phyloP scores from a whole-genome alignment of 2,888 invertebrate genomes.

The Cantharis nigra region DNA sequence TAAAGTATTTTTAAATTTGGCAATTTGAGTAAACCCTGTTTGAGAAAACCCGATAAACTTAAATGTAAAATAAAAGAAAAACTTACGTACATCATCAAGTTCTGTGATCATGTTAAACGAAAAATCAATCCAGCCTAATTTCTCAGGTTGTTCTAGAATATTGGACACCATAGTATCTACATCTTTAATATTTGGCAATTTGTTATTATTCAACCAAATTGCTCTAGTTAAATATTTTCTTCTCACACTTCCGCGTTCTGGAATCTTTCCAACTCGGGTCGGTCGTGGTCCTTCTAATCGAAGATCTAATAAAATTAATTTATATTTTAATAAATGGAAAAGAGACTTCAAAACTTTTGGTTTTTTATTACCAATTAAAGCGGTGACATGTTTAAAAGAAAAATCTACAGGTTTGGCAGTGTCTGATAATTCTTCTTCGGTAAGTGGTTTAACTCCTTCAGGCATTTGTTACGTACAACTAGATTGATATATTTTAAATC shows the following conservation, averaged over 20 bases:
- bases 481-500: neutral
- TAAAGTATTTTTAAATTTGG: conserved; percentile 63
- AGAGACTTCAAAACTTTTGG: too few species aligned
- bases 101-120: conserved; percentile 57
- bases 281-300: conserved; percentile 50
- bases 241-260: conserved; percentile 48
- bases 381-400: conserved; percentile 32
- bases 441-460: conserved; percentile 4
- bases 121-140: conserved; percentile 60
- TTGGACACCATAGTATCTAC: conserved; percentile 50
- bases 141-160: conserved; percentile 52
- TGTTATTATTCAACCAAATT: conserved; percentile 60
- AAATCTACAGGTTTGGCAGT: conserved; percentile 43
- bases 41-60: conserved; percentile 6
- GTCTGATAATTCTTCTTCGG: conserved; percentile 41
- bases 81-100: conserved; percentile 50
- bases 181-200: conserved; percentile 49
- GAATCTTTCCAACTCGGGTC: conserved; percentile 53
- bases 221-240: conserved; percentile 56
- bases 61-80: neutral
- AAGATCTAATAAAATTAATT: conserved; percentile 38
- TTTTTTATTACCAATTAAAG: conserved; percentile 28
- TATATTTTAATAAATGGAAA: neutral
- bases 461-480: neutral
- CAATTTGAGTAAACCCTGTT: conserved; percentile 52